Evolutionary conservation across 2,797 vertebrate species (phyloP), one percentile per base, ranked within the genome.

Genomic region (Molossus molossus): DNA sequence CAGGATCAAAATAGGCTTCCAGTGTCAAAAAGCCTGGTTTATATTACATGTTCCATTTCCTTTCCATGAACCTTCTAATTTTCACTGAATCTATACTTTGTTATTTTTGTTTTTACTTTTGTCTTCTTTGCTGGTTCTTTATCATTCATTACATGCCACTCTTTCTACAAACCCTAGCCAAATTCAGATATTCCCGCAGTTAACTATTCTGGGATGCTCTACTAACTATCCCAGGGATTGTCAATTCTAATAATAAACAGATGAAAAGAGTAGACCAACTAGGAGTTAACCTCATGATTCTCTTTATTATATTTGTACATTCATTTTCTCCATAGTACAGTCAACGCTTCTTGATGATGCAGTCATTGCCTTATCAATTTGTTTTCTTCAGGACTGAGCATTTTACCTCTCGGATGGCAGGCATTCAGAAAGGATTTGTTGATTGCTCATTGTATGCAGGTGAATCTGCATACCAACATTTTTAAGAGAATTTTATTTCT

Each of bases 401-500:
- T 48, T 79, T 87, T 90, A 25, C 18, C 37, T 94, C 29, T 88
- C 12, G 89, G 33, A 83, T 13, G 53, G 25, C 25, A 37, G 17
- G 15, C 9, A 58, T 15, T 79, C 50, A 58, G 11, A 82, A 89
- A 87, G 20, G 15, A 57, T 53, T 40, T 62, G 20, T 85, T 77
- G 11, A 33, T 58, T 89, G 50, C 20, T 88, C 29, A 76, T 65
- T 81, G 2, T 25, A 86, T 93, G 29, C n/a, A 75, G 18, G 6
- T 95, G 50, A 90, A 81, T 55, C 3, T 77, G 6, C 73, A 94
- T 15, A 75, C 18, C 9, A 11, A 17, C 21, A 62, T 77, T 72
- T 86, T 89, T 33, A 87, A 70, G 81, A 57, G n/a, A 94, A 82
- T 75, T 48, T 48, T 3, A 50, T 55, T 79, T 89, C 20, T 91